A percentile compares a stretch with the other conserved stretches of the same genome.
These are phyloP conservation scores for Caenorhabditis virilis DNA, from an alignment of 2,888 invertebrate genomes.

Conservation along the genomic window DNA sequence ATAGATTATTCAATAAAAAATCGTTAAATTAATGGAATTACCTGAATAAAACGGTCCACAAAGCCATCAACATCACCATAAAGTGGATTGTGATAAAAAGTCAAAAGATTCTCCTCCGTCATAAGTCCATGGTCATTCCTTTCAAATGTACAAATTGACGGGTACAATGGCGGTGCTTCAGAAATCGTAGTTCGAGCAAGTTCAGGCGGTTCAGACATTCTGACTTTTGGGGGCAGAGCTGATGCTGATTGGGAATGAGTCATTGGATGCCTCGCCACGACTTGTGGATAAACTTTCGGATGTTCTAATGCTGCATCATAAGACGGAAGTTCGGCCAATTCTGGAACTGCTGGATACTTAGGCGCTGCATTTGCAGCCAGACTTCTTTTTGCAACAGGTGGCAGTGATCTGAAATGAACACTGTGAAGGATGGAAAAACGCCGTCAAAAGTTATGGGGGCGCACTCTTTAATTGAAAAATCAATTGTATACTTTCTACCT, in stretches of 20 bases:
- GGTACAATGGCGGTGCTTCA: constrained; percentile 51
- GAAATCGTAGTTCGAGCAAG: constrained; percentile 4
- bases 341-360: constrained; percentile 33
- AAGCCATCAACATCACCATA: constrained; percentile 64
- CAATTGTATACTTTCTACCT: too few species aligned
- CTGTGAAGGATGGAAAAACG: too few species aligned
- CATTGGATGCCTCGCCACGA: constrained; percentile 6
- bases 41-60: constrained; percentile 58
- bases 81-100: constrained; percentile 62
- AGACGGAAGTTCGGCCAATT: constrained; percentile 31
- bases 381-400: constrained; percentile 13
- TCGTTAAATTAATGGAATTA: constrained; percentile 8
- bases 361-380: constrained; percentile 9
- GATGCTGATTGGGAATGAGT: constrained; percentile 23
- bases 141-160: constrained; percentile 67
- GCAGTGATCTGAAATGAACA: too few species aligned
- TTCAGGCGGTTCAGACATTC: constrained; percentile 4
- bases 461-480: too few species aligned
- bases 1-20: constrained; percentile 1
- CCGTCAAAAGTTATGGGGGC: too few species aligned
- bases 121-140: constrained; percentile 53
- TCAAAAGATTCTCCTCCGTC: constrained; percentile 56
- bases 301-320: constrained; percentile 28
- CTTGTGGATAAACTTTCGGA: constrained; percentile 23
- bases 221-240: neutral